These are phyloP conservation scores for Patella caerulea DNA, from an alignment of 2,888 invertebrate species.

Conservation along the genomic window DNA sequence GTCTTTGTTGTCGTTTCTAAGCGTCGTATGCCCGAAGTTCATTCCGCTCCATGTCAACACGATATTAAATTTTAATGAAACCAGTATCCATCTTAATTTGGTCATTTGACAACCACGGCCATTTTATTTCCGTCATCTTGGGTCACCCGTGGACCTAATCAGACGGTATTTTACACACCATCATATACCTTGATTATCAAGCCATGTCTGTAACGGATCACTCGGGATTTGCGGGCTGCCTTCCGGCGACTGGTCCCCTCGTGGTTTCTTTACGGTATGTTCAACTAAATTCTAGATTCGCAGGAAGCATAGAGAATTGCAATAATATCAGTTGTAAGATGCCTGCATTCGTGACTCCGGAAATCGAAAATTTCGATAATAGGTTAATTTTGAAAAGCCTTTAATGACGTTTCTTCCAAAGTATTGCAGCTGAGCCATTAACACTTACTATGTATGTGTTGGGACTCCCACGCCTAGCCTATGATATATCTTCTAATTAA, in stretches of 20 bases:
- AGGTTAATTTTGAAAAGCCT: too few relatives aligned
- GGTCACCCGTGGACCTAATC: constrained; percentile 3
- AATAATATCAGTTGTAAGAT: too few relatives aligned
- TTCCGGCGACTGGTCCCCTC: constrained; percentile 10
- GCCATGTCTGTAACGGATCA: background rate
- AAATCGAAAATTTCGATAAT: too few relatives aligned
- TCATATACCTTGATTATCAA: background rate
- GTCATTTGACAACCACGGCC: constrained; percentile 10
- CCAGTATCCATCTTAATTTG: constrained; percentile 9
- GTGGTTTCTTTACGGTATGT: background rate
- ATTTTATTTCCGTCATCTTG: constrained; percentile 9
- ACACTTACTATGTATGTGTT: too few relatives aligned
- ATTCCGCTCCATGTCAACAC: background rate
- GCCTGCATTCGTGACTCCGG: too few relatives aligned
- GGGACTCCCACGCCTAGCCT: too few relatives aligned
- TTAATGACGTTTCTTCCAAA: too few relatives aligned
- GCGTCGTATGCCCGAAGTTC: background rate
- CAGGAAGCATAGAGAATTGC: too few relatives aligned
- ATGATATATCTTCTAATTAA: too few relatives aligned
- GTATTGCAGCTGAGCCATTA: too few relatives aligned
- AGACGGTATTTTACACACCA: background rate
- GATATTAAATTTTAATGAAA: constrained; percentile 11
- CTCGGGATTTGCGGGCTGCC: background rate
- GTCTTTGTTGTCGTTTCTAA: background rate
- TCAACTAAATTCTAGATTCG: background rate